These are phyloP conservation scores for Drosophila buzzatii DNA, from an alignment of 2,888 invertebrate genomes.

Conservation along the genomic window DNA sequence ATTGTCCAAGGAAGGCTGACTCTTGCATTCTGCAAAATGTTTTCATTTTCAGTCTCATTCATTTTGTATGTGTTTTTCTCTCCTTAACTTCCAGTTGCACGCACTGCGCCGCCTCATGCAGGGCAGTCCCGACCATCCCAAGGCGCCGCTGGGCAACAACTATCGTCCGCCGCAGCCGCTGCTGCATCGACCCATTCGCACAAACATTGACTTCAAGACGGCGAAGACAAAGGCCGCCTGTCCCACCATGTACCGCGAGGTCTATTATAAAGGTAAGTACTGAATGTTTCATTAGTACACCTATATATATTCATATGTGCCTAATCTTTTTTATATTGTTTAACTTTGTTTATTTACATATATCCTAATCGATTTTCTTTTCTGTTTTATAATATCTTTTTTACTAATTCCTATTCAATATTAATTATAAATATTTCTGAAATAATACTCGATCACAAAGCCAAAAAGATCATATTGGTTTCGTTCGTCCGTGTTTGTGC, in stretches of 20 bases:
- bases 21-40: not conserved
- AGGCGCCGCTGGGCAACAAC: conserved; percentile 97
- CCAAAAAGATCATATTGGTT: no score
- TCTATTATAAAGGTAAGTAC: conserved; percentile 93
- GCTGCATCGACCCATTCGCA: conserved; percentile 96
- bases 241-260: conserved; percentile 96
- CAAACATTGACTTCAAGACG: conserved; percentile 97
- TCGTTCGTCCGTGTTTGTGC: no score
- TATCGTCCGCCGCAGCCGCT: conserved; percentile 96
- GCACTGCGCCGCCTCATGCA: conserved; percentile 94
- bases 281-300: no score
- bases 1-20: not conserved
- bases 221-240: conserved; percentile 93
- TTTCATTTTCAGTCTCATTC: conserved; percentile 1
- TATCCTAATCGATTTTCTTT: no score
- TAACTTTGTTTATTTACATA: no score
- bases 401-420: no score
- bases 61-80: not conserved
- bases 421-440: no score
- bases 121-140: conserved; percentile 93
- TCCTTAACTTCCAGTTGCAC: conserved; percentile 88
- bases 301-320: no score
- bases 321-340: no score
- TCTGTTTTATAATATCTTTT: no score
- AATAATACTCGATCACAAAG: no score